Base-by-base conservation (phyloP, 2,797 vertebrate species). In the Leptatherina wallacei region DNA sequence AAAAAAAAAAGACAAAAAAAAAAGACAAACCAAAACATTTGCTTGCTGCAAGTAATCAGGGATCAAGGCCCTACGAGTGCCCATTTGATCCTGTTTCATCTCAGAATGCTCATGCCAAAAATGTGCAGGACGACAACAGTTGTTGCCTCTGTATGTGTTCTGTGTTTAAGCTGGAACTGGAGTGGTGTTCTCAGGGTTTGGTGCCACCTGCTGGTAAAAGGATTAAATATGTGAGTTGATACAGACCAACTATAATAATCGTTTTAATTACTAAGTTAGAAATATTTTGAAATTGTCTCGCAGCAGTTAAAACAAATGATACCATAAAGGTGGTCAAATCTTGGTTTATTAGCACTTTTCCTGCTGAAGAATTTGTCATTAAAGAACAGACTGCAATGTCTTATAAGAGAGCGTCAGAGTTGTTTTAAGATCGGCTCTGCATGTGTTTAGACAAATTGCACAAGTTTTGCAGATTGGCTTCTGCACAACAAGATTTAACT, bases 131-230 rank as follows among this genome's bases (percentile, higher is more conserved):
- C 54, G 72, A 56, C 68, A 69, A 84, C 65, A 81, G 58, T 78
- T 68, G 80, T 71, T 72, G 32, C 60, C 66, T 68, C 65, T 80
- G 58, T 72, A 57, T 78, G 82, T 71, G 77, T 78, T 81, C 51
- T 36, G 52, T 0, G 58, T 42, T 30, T 40, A 54, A 70, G 35
- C 42, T 13, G 16, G 44, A 22, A 22, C 54, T 12, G 10, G 35
- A 77, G 65, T 36, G 22, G 47, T 51, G 35, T 32, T 78, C 24
- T 59, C 2, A 44, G 77, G 4, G 20, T 84, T 72, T 91, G 86
- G 75, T 71, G 75, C 89, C 92, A 88, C 73, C 93, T 93, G 78
- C 80, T 92, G 92, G 87, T 65, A 8, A 73, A 13, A 47, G 16
- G 30, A 7, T 51, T 16, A 65, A 13, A 57, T 29, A 1, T 29